Percentiles rank a stretch among this genome's conserved stretches.
Evolutionary conservation across 2,888 invertebrate genomes (phyloP).

Genomic region (Pollenia amentaria): DNA sequence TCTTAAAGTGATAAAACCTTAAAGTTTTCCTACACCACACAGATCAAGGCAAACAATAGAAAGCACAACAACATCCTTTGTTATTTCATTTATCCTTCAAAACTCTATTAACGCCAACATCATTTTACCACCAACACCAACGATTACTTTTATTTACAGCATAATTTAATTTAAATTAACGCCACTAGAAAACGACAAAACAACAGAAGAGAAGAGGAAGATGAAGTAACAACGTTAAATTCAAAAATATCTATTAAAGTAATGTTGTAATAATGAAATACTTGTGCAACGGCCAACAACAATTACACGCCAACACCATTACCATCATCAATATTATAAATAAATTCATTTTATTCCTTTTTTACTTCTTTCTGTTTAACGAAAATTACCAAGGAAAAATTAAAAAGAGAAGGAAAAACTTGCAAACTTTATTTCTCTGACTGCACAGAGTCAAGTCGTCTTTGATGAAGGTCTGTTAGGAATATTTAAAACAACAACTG

Average conservation of each 20-base stretch:
- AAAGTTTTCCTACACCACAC: too few relatives aligned
- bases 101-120: not conserved
- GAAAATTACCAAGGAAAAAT: not conserved
- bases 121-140: too few relatives aligned
- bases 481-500: not conserved
- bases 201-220: not conserved
- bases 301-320: constrained; percentile 6
- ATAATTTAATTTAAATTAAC: constrained; percentile 16
- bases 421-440: not conserved
- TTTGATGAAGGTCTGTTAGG: constrained; percentile 17
- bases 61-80: too few relatives aligned
- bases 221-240: not conserved
- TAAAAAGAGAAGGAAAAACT: not conserved
- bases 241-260: constrained; percentile 60
- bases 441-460: not conserved
- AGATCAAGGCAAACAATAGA: too few relatives aligned
- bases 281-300: not conserved
- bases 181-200: not conserved
- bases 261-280: constrained; percentile 51
- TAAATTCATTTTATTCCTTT: not conserved
- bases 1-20: too few relatives aligned
- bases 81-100: too few relatives aligned
- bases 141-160: not conserved
- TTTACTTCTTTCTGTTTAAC: not conserved
- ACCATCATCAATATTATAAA: constrained; percentile 11